Conservation (phyloP, 64 coral and sea anemone species). For the Exaiptasia diaphana region DNA sequence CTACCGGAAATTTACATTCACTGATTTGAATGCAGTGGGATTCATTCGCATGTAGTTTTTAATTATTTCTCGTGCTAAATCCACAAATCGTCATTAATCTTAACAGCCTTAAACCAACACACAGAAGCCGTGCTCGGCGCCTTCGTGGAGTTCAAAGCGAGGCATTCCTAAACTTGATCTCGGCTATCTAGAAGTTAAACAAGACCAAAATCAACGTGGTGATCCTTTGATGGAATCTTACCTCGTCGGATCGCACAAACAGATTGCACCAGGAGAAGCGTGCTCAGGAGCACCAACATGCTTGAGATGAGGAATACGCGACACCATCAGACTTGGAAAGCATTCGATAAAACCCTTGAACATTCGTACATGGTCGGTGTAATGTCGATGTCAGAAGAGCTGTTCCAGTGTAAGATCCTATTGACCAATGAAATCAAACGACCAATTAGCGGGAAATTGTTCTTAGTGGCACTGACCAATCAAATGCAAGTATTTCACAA, state of each 20-base stretch:
- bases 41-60: constrained; percentile 81
- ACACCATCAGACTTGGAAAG: constrained; percentile 62
- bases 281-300: constrained; percentile 93
- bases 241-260: constrained; percentile 5
- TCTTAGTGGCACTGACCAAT: constrained; percentile 60
- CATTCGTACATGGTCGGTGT: constrained; percentile 70
- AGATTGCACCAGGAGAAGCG: constrained; percentile 50
- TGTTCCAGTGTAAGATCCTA: constrained; percentile 61
- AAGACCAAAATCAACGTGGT: constrained; percentile 22
- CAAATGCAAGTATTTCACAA: constrained; percentile 57
- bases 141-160: constrained; percentile 25
- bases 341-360: constrained; percentile 71
- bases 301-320: constrained; percentile 38
- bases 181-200: constrained; percentile 14
- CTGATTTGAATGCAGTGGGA: constrained; percentile 85
- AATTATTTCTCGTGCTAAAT: constrained; percentile 99
- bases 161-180: constrained; percentile 30
- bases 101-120: constrained; percentile 92
- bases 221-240: neutral
- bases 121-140: neutral
- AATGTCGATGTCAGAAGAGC: constrained; percentile 70
- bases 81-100: constrained; percentile 97
- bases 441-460: constrained; percentile 83
- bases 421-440: constrained; percentile 88
- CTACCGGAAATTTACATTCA: constrained; percentile 99